Conservation (phyloP, 2,113 vertebrate genomes). For the Setophaga coronata region DNA sequence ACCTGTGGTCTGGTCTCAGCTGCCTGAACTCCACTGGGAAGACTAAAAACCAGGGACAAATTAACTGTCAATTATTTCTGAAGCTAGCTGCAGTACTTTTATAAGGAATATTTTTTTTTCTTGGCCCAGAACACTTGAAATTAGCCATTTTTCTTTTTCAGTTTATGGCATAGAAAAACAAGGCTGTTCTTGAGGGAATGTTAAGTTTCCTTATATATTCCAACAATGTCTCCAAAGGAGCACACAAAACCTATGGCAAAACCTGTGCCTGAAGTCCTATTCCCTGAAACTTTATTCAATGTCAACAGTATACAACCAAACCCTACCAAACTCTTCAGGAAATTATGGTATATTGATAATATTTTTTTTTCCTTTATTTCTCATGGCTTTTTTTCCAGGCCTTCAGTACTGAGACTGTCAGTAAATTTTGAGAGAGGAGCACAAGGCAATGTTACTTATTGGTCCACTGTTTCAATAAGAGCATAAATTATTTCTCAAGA, state of each 20-base stretch:
- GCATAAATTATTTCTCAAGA: neutral
- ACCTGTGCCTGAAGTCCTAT: neutral
- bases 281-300: neutral
- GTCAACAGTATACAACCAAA: neutral
- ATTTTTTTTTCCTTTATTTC: neutral
- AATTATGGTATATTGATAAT: neutral
- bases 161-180: neutral
- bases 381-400: neutral
- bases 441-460: neutral
- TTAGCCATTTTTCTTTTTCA: neutral
- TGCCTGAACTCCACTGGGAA: neutral
- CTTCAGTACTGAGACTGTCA: neutral
- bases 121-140: neutral
- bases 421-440: neutral
- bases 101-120: neutral
- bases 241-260: neutral
- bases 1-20: neutral
- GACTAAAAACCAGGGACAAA: neutral
- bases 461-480: neutral
- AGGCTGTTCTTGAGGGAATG: neutral
- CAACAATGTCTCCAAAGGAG: neutral
- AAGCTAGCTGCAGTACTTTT: neutral
- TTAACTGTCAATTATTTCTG: conserved; percentile 6
- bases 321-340: neutral
- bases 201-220: neutral